Percentiles rank a stretch among this genome's conserved stretches.
phyloP scores from a whole-genome alignment of 2,113 vertebrate species.

The Toxotes jaculatrix region DNA sequence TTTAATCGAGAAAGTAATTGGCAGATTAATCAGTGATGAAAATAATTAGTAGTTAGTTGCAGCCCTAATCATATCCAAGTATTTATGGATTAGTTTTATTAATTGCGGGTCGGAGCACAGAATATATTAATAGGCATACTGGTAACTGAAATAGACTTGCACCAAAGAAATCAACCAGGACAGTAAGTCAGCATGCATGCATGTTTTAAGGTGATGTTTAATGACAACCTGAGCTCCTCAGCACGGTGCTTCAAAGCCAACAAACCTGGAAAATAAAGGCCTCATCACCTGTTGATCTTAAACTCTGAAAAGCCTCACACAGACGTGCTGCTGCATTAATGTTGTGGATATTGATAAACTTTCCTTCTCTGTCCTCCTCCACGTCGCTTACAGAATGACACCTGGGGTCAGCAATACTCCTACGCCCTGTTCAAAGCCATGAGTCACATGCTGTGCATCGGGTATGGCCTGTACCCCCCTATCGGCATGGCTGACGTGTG shows the following conservation, averaged over 20 bases:
- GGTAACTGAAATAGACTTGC: not conserved
- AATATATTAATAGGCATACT: not conserved
- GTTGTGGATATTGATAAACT: not conserved
- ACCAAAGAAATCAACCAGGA: not conserved
- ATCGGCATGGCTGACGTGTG: slow-evolving; percentile 97
- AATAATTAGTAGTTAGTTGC: not conserved
- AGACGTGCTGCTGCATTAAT: slow-evolving; percentile 1
- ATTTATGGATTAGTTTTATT: not conserved
- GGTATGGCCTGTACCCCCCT: slow-evolving; percentile 95
- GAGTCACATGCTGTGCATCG: slow-evolving; percentile 99
- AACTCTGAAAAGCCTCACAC: not conserved
- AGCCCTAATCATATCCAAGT: not conserved
- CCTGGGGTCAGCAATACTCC: slow-evolving; percentile 98
- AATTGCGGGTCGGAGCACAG: not conserved
- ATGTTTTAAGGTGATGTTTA: not conserved
- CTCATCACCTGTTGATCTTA: not conserved
- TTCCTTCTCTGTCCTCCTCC: slow-evolving; percentile 33
- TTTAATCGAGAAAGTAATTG: not conserved
- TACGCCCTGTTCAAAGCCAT: slow-evolving; percentile 99
- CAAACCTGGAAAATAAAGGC: slow-evolving; percentile 19
- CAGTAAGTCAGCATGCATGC: not conserved
- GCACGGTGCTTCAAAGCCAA: not conserved
- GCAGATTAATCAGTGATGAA: not conserved
- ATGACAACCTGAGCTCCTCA: not conserved
- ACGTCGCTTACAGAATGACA: slow-evolving; percentile 89